These are phyloP conservation scores for Antheraea mylitta DNA, from an alignment of 1,140 invertebrate genomes.

Conservation along the genomic window DNA sequence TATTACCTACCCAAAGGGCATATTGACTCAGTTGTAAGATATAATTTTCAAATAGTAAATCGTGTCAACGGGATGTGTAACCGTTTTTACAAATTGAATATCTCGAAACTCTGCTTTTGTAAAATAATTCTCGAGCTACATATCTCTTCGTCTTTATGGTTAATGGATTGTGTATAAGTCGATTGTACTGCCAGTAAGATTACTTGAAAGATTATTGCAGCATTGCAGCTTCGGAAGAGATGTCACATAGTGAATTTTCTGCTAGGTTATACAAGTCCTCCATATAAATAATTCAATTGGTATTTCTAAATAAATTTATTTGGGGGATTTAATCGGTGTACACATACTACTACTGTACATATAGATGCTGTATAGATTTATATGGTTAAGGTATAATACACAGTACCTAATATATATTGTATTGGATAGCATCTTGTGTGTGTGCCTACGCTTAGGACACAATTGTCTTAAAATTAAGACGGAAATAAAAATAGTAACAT, in stretches of 20 bases:
- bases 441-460: constrained; percentile 61
- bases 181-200: constrained; percentile 63
- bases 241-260: constrained; percentile 48
- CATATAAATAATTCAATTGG: background rate
- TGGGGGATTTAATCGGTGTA: constrained; percentile 39
- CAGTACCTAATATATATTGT: constrained; percentile 42
- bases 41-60: no score
- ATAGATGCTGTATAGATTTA: constrained; percentile 76
- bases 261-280: constrained; percentile 30
- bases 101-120: constrained; percentile 33
- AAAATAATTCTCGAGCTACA: constrained; percentile 55
- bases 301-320: background rate
- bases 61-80: no score
- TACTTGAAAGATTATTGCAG: background rate
- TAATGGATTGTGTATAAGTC: constrained; percentile 49
- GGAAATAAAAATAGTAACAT: constrained; percentile 76
- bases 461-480: constrained; percentile 64
- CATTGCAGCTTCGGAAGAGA: constrained; percentile 5
- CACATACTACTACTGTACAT: constrained; percentile 66
- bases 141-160: constrained; percentile 40
- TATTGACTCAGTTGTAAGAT: background rate
- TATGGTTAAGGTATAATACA: constrained; percentile 62
- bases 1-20: background rate
- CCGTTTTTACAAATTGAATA: constrained; percentile 1
- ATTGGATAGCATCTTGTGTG: constrained; percentile 68